These are phyloP conservation scores for Temnothorax ravouxi DNA, from an alignment of 2,888 invertebrate species.

Conservation along the genomic window DNA sequence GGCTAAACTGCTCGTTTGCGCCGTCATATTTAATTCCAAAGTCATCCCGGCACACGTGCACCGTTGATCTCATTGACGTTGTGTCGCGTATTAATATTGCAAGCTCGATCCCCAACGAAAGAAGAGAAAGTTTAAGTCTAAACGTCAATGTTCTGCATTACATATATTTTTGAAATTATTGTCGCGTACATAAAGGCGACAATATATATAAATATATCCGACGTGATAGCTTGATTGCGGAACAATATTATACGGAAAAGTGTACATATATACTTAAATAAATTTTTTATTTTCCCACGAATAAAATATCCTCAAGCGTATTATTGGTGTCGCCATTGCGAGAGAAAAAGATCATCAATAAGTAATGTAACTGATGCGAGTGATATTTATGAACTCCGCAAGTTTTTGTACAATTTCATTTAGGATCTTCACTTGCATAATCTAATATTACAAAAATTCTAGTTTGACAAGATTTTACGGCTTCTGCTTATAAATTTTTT, in stretches of 20 bases:
- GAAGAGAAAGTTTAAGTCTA: background rate
- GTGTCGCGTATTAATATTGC: conserved; percentile 65
- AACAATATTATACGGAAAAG: background rate
- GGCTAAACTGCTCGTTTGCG: conserved; percentile 53
- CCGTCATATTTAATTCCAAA: conserved; percentile 57
- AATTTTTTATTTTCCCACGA: background rate
- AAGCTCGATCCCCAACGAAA: conserved; percentile 60
- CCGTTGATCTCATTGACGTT: conserved; percentile 33
- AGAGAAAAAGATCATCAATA: conserved; percentile 25
- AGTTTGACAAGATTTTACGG: background rate
- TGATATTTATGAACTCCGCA: conserved; percentile 18
- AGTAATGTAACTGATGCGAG: background rate
- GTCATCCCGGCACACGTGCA: conserved; percentile 64
- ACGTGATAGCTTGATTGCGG: background rate
- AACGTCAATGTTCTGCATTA: background rate
- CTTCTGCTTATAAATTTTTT: background rate
- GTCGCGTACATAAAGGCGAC: background rate
- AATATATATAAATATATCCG: background rate
- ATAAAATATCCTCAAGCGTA: background rate
- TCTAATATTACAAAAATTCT: background rate
- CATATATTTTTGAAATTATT: background rate
- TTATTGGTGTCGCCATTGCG: background rate
- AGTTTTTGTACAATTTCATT: background rate
- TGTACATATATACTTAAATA: background rate
- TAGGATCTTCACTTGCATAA: background rate